Conservation (phyloP, 2,113 vertebrate genomes). For the Orcinus orca region DNA sequence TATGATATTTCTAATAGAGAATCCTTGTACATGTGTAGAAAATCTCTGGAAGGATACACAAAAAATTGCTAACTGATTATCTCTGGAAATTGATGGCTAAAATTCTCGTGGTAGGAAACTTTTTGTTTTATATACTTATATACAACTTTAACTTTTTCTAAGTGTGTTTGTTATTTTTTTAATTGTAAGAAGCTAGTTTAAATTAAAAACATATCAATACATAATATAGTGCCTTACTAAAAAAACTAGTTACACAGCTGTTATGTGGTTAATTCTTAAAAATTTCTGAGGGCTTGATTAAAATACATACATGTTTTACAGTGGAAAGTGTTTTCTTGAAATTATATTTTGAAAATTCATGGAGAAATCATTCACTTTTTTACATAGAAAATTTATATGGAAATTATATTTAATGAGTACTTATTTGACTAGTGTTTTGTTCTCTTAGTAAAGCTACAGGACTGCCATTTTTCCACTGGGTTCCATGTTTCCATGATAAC, state of each 20-base stretch:
- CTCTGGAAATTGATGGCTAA: neutral
- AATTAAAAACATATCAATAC: neutral
- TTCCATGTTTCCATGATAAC: neutral
- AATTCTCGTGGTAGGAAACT: neutral
- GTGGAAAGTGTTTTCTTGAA: neutral
- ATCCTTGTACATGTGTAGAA: neutral
- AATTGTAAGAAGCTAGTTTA: slow-evolving; percentile 2
- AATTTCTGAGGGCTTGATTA: slow-evolving; percentile 22
- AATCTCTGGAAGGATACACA: neutral
- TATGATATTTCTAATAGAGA: neutral
- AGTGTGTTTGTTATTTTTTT: neutral
- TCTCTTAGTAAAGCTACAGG: neutral
- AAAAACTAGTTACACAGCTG: neutral
- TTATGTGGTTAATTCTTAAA: neutral
- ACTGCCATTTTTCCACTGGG: neutral
- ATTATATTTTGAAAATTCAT: neutral
- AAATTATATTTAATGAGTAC: neutral
- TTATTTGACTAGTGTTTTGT: neutral
- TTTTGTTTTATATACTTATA: neutral
- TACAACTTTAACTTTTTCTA: neutral
- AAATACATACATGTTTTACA: neutral
- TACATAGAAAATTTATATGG: neutral
- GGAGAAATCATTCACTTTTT: neutral
- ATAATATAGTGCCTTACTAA: neutral
- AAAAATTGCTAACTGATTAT: neutral